Percentiles rank a stretch among this genome's conserved stretches.
These are phyloP conservation scores for Lampris megalopsis DNA, from an alignment of 2,113 vertebrate genomes.

Conservation along the genomic window DNA sequence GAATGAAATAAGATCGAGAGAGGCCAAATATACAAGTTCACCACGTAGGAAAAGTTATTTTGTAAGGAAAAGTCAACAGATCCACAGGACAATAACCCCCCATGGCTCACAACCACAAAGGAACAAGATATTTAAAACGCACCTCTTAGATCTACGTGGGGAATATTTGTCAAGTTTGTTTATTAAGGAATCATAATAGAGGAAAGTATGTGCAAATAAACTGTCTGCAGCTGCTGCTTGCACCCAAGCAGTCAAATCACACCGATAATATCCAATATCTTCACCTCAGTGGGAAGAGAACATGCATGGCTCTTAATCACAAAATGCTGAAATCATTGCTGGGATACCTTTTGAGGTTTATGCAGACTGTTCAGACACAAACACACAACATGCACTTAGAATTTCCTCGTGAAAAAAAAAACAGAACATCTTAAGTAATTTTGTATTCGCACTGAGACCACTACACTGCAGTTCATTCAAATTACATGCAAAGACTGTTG, in stretches of 20 bases:
- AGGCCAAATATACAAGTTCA: slow-evolving; percentile 51
- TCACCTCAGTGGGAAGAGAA: slow-evolving; percentile 7
- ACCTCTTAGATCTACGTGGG: background rate
- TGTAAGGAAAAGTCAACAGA: slow-evolving; percentile 44
- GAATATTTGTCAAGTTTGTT: background rate
- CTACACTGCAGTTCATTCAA: slow-evolving; percentile 31
- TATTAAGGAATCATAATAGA: background rate
- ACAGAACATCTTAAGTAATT: slow-evolving; percentile 1
- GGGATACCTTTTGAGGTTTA: slow-evolving; percentile 4
- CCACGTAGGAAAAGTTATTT: slow-evolving; percentile 29
- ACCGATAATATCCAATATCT: slow-evolving; percentile 13
- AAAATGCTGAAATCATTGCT: background rate
- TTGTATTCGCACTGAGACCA: slow-evolving; percentile 32
- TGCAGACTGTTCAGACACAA: slow-evolving; percentile 21
- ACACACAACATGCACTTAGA: slow-evolving; percentile 40
- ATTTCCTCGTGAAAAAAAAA: slow-evolving; percentile 14
- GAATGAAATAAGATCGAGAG: slow-evolving; percentile 36
- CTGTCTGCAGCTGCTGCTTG: too few relatives aligned
- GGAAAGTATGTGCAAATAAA: too few relatives aligned
- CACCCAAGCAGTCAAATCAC: background rate
- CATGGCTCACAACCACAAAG: background rate
- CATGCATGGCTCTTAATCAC: slow-evolving; percentile 13
- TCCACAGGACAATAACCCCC: slow-evolving; percentile 53
- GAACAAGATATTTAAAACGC: too few relatives aligned
- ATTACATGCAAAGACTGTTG: slow-evolving; percentile 18